A percentile compares a stretch with the other conserved stretches of the same genome.
Evolutionary conservation across 2,888 invertebrate species (phyloP).

Genomic region (Dioctria linearis): DNA sequence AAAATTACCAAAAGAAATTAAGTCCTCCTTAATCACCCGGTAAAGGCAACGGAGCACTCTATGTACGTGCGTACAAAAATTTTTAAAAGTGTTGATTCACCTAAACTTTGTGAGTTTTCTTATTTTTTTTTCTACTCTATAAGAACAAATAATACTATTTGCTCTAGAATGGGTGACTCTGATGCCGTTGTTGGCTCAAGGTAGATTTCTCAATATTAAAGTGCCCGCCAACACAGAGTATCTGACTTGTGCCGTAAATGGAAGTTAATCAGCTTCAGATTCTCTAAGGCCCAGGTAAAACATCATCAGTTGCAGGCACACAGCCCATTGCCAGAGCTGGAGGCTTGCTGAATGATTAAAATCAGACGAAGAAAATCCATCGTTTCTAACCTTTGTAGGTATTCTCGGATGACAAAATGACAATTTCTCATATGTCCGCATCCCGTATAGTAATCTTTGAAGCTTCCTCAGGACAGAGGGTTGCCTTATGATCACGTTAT

Average conservation of each 20-base stretch:
- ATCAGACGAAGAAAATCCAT: constrained; percentile 28
- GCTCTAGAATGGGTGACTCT: constrained; percentile 32
- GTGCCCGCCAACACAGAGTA: constrained; percentile 63
- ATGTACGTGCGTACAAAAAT: constrained; percentile 29
- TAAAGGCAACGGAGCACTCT: constrained; percentile 37
- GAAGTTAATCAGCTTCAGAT: constrained; percentile 55
- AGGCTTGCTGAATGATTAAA: constrained; percentile 25
- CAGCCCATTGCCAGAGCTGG: constrained; percentile 16
- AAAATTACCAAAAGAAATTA: neutral
- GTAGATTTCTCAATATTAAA: constrained; percentile 60
- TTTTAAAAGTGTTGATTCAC: constrained; percentile 17
- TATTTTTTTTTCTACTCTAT: neutral
- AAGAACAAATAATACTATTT: constrained; percentile 14
- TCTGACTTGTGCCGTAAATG: constrained; percentile 55
- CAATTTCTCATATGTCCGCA: constrained; percentile 23
- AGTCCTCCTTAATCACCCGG: constrained; percentile 32
- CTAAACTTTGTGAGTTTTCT: constrained; percentile 2
- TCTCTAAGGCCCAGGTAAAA: constrained; percentile 1
- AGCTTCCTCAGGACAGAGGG: neutral
- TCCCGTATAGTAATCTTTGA: neutral
- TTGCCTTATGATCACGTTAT: neutral
- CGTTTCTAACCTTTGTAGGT: constrained; percentile 31
- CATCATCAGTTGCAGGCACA: constrained; percentile 35
- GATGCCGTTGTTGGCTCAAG: neutral
- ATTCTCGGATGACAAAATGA: constrained; percentile 26